These are phyloP conservation scores for Chymomyza amoena DNA, from an alignment of 2,888 invertebrate genomes.

Conservation along the genomic window DNA sequence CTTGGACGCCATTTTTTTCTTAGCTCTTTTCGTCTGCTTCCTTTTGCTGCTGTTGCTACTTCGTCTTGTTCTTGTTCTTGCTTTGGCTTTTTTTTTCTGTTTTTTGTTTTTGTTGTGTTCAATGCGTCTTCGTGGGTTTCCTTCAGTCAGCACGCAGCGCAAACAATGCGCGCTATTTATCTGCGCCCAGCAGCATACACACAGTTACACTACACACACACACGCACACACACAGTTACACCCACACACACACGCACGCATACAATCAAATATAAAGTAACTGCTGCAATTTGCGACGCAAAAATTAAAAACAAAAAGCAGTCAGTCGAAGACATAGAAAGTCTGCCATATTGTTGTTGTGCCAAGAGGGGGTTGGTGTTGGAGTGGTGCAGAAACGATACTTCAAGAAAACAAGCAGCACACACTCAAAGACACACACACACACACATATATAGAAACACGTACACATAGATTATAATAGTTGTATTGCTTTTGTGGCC, in stretches of 20 bases:
- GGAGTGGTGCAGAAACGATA: neutral
- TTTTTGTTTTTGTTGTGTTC: neutral
- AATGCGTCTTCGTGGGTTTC: constrained; percentile 1
- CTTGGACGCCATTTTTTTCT: neutral
- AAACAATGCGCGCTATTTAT: constrained; percentile 34
- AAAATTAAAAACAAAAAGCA: neutral
- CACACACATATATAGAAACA: too few species aligned
- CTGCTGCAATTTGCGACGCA: constrained; percentile 4
- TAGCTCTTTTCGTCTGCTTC: constrained; percentile 1
- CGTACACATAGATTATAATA: constrained; percentile 4
- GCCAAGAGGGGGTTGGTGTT: neutral
- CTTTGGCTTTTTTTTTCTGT: neutral
- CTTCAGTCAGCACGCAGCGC: constrained; percentile 8
- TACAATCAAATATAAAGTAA: neutral
- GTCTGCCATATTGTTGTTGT: neutral
- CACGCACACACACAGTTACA: neutral
- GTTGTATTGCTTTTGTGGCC: neutral
- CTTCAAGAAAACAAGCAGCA: neutral
- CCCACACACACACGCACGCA: constrained; percentile 12
- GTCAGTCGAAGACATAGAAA: neutral
- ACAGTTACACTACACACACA: neutral
- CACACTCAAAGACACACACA: constrained; percentile 1
- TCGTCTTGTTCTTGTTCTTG: neutral
- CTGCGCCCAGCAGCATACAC: constrained; percentile 19
- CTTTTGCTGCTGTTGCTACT: neutral